phyloP scores from a whole-genome alignment of 2,888 invertebrate genomes.

The Alsophila aescularia region DNA sequence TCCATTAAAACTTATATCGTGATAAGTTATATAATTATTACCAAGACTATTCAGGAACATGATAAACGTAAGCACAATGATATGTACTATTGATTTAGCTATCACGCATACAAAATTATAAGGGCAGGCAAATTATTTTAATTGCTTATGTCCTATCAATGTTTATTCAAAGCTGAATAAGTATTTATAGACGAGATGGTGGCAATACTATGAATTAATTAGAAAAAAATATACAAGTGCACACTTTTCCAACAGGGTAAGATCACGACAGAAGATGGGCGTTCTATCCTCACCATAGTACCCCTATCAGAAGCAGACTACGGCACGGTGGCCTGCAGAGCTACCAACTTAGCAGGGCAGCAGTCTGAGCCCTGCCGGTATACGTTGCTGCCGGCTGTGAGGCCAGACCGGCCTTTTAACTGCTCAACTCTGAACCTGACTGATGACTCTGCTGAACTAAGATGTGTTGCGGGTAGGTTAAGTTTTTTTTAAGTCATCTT shows the following conservation, averaged over 20 bases:
- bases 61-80: too few relatives aligned
- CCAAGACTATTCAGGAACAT: too few relatives aligned
- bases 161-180: too few relatives aligned
- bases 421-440: conserved; percentile 91
- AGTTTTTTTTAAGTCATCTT: neutral
- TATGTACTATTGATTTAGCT: too few relatives aligned
- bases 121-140: too few relatives aligned
- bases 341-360: conserved; percentile 88
- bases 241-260: conserved; percentile 63
- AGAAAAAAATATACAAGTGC: neutral
- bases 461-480: conserved; percentile 85
- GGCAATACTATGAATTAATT: neutral
- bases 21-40: too few relatives aligned
- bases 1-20: too few relatives aligned
- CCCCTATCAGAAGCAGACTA: conserved; percentile 91
- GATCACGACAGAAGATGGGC: conserved; percentile 83
- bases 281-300: conserved; percentile 89
- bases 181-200: too few relatives aligned
- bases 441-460: conserved; percentile 90
- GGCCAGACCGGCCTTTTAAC: conserved; percentile 91
- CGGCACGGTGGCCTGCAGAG: conserved; percentile 90
- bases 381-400: conserved; percentile 90
- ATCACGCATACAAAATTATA: too few relatives aligned
- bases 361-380: conserved; percentile 90
- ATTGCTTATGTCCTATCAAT: too few relatives aligned